These are phyloP conservation scores for Netelia fuscicornis DNA, from an alignment of 2,888 invertebrate species.

Conservation along the genomic window DNA sequence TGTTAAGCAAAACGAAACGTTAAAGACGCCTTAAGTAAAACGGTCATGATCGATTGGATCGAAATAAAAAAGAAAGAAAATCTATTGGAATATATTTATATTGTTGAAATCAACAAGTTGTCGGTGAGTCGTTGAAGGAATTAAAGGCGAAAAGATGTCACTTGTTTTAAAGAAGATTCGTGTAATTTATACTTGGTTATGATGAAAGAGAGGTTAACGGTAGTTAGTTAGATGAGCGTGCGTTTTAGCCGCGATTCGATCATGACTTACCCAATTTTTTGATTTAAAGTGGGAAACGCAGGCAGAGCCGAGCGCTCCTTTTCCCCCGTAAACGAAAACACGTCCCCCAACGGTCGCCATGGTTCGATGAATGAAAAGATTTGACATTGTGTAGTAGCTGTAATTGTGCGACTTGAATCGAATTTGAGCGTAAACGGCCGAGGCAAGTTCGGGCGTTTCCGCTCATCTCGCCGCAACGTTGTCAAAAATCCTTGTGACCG, in stretches of 20 bases:
- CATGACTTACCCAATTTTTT: slow-evolving; percentile 92
- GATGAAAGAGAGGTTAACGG: slow-evolving; percentile 22
- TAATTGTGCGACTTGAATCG: slow-evolving; percentile 36
- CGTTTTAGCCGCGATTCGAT: neutral
- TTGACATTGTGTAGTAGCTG: slow-evolving; percentile 52
- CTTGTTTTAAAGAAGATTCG: neutral
- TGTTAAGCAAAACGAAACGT: too few species aligned
- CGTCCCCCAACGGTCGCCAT: slow-evolving; percentile 88
- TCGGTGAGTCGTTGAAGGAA: slow-evolving; percentile 10
- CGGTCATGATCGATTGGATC: too few species aligned
- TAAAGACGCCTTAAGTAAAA: too few species aligned
- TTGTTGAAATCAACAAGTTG: slow-evolving; percentile 64
- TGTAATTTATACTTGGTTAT: slow-evolving; percentile 7
- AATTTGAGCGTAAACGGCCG: slow-evolving; percentile 68
- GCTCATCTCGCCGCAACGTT: slow-evolving; percentile 70
- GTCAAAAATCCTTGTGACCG: slow-evolving; percentile 69
- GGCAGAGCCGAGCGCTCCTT: slow-evolving; percentile 96
- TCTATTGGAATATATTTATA: neutral
- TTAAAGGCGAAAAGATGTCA: slow-evolving; percentile 5
- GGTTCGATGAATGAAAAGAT: slow-evolving; percentile 73
- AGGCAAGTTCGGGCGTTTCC: slow-evolving; percentile 70
- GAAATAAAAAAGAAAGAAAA: neutral
- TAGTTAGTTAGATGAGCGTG: neutral
- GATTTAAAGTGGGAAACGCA: slow-evolving; percentile 95
- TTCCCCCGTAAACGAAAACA: slow-evolving; percentile 97